These are phyloP conservation scores for Molossus alvarezi DNA, from an alignment of 2,797 vertebrate genomes.

Conservation along the genomic window DNA sequence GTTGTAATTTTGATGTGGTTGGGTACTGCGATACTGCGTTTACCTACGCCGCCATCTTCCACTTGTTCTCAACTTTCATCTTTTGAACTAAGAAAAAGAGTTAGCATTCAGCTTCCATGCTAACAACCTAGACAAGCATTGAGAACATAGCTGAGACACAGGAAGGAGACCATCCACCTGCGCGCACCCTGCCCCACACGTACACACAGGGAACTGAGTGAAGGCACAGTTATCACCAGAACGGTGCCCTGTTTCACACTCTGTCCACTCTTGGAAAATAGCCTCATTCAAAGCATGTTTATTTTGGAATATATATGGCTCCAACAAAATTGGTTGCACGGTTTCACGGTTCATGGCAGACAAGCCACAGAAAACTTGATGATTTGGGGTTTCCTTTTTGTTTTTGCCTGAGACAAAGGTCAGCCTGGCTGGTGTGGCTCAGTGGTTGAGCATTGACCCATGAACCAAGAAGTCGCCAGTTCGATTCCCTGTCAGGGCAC, in stretches of 20 bases:
- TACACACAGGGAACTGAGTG: not conserved
- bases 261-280: not conserved
- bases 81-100: conserved; percentile 13
- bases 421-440: too few relatives aligned
- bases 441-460: too few relatives aligned
- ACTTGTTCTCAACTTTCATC: not conserved
- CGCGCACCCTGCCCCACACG: rapidly evolving
- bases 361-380: not conserved
- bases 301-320: not conserved
- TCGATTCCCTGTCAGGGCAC: too few relatives aligned
- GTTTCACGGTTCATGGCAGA: not conserved
- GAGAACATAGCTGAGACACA: not conserved
- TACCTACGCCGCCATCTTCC: too few relatives aligned
- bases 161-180: not conserved
- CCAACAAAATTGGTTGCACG: not conserved
- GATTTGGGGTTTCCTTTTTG: not conserved
- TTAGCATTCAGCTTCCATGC: conserved; percentile 30
- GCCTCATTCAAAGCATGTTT: not conserved
- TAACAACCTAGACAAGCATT: not conserved
- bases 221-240: not conserved
- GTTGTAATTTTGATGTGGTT: too few relatives aligned
- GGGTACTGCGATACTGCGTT: too few relatives aligned
- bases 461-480: too few relatives aligned
- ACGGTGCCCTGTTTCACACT: not conserved
- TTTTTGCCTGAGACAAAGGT: not conserved